Evolutionary conservation across 1,140 invertebrate species (phyloP).

Genomic region (Steinernema khuongi): DNA sequence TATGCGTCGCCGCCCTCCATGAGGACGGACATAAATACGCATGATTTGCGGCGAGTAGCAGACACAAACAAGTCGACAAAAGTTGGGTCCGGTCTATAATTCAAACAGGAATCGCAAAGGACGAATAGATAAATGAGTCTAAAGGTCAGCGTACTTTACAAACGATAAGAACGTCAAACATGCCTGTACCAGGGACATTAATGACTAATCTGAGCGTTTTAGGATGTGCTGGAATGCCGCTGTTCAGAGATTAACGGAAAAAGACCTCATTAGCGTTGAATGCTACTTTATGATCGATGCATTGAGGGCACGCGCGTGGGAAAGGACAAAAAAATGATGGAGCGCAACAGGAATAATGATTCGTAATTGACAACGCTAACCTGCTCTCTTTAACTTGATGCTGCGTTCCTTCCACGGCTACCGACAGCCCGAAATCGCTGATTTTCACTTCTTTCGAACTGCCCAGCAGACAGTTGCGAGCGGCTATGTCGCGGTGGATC

Average conservation of each 20-base stretch:
- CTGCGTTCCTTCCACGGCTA: slow-evolving; percentile 24
- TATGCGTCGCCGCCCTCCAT: not conserved
- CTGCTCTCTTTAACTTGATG: slow-evolving; percentile 2
- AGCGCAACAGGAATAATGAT: not conserved
- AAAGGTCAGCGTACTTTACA: not conserved
- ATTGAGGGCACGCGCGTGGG: not conserved
- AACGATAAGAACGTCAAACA: not conserved
- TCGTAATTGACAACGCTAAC: not conserved
- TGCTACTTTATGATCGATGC: not conserved
- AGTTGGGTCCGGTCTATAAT: not conserved
- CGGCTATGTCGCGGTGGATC: slow-evolving; percentile 80
- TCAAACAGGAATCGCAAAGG: not conserved
- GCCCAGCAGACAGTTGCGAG: slow-evolving; percentile 72
- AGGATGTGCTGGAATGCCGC: too few relatives aligned
- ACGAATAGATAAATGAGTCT: too few relatives aligned
- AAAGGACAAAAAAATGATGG: not conserved
- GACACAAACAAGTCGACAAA: not conserved
- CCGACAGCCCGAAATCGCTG: slow-evolving; percentile 43
- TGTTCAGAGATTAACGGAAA: not conserved
- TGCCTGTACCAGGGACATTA: not conserved
- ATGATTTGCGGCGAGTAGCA: not conserved
- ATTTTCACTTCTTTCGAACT: slow-evolving; percentile 35
- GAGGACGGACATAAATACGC: not conserved
- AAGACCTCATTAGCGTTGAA: not conserved
- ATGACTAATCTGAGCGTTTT: too few relatives aligned